These are phyloP conservation scores for Listronotus oregonensis DNA, from an alignment of 1,140 invertebrate species.

Conservation along the genomic window DNA sequence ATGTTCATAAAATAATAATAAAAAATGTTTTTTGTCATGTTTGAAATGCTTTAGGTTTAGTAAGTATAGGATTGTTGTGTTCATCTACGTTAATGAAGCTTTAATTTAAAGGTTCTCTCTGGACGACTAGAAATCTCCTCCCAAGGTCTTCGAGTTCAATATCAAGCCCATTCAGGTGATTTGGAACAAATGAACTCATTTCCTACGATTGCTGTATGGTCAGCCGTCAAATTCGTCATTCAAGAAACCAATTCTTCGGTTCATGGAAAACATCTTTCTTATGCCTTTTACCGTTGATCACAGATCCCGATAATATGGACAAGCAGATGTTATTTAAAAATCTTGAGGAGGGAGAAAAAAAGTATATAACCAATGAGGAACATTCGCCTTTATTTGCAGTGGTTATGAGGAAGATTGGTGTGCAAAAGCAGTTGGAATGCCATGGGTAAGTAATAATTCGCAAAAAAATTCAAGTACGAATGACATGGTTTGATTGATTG, in stretches of 20 bases:
- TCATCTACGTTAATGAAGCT: constrained; percentile 7
- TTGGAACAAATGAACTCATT: constrained; percentile 75
- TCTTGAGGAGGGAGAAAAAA: constrained; percentile 59
- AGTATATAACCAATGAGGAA: constrained; percentile 58
- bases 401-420: constrained; percentile 81
- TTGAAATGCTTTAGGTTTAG: no score
- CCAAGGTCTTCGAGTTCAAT: constrained; percentile 68
- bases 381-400: constrained; percentile 90
- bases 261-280: constrained; percentile 51
- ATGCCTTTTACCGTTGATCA: constrained; percentile 83
- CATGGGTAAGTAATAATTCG: constrained; percentile 64
- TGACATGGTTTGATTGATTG: no score
- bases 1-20: no score
- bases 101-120: constrained; percentile 10
- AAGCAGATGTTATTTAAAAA: constrained; percentile 69
- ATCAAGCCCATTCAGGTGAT: constrained; percentile 57
- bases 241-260: constrained; percentile 44
- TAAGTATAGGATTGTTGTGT: no score
- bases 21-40: no score
- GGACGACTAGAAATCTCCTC: constrained; percentile 73
- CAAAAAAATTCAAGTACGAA: no score
- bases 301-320: constrained; percentile 80
- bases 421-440: constrained; percentile 81
- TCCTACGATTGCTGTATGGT: constrained; percentile 89
- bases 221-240: constrained; percentile 78